Percentiles rank a stretch among this genome's conserved stretches.
phyloP scores from a whole-genome alignment of 1,140 invertebrate genomes.

The Drosophila nannoptera region DNA sequence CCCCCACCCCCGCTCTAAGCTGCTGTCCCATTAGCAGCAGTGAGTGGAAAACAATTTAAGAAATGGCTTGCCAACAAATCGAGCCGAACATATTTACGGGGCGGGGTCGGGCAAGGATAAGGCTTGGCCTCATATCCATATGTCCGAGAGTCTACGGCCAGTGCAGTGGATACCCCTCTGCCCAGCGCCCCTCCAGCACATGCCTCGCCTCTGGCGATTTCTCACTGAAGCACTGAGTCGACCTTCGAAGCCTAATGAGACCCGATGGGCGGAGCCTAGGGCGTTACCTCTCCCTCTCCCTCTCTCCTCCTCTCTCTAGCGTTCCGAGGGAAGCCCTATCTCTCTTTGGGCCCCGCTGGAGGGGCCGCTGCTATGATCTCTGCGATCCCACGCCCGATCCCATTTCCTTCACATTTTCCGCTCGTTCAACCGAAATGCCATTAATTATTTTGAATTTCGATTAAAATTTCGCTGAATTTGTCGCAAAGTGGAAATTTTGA shows the following conservation, averaged over 20 bases:
- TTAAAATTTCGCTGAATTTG: constrained; percentile 14
- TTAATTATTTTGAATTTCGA: constrained; percentile 8
- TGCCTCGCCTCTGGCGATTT: too few relatives aligned
- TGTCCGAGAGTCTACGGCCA: constrained; percentile 3
- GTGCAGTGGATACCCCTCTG: neutral
- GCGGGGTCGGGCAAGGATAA: neutral
- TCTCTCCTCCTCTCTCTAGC: too few relatives aligned
- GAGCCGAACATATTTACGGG: neutral
- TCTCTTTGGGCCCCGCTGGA: too few relatives aligned
- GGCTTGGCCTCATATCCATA: neutral
- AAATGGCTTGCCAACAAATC: constrained; percentile 55
- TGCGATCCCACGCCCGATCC: too few relatives aligned
- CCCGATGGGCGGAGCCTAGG: too few relatives aligned
- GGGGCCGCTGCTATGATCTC: neutral
- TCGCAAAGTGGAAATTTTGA: neutral
- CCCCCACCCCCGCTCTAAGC: constrained; percentile 1
- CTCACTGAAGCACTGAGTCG: too few relatives aligned
- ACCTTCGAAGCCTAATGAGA: too few relatives aligned
- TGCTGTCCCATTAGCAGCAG: constrained; percentile 57
- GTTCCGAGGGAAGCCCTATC: too few relatives aligned
- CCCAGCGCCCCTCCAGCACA: too few relatives aligned
- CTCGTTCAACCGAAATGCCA: neutral
- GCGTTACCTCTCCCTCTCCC: too few relatives aligned
- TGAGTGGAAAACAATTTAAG: constrained; percentile 65
- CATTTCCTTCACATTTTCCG: neutral